Evolutionary conservation across 2,888 invertebrate genomes (phyloP).

Genomic region (Allolobophora icterica): DNA sequence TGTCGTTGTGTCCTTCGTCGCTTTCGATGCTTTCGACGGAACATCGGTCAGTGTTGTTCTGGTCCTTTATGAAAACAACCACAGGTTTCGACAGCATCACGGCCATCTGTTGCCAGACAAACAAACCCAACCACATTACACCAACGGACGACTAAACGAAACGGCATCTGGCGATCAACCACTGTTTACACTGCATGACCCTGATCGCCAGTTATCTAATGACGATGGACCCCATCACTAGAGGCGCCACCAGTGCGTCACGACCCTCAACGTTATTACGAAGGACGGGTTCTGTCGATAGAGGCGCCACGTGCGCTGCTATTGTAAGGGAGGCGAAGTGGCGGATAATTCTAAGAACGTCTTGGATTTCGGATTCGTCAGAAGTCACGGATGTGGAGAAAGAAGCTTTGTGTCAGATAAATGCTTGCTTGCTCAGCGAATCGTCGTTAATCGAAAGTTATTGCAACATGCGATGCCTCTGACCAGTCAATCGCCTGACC

Average conservation of each 20-base stretch:
- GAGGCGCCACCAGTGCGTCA: neutral
- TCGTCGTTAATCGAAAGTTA: neutral
- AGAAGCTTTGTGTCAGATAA: neutral
- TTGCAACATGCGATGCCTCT: neutral
- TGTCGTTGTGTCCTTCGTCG: conserved; percentile 12
- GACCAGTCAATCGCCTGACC: neutral
- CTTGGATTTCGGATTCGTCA: neutral
- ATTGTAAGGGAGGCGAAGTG: neutral
- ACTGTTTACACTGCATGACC: neutral
- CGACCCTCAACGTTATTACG: neutral
- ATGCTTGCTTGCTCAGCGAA: neutral
- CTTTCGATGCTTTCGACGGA: conserved; percentile 18
- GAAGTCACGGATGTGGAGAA: neutral
- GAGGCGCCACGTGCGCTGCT: neutral
- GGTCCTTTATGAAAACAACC: conserved; percentile 38
- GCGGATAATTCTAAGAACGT: neutral
- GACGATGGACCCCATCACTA: neutral
- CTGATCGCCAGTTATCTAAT: neutral
- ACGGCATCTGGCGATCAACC: neutral
- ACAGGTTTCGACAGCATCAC: conserved; percentile 31
- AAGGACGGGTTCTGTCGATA: neutral
- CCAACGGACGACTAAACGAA: neutral
- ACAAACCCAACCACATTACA: neutral
- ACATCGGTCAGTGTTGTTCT: conserved; percentile 28
- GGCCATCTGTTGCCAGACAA: conserved; percentile 15